These are phyloP conservation scores for Mus spretus DNA, from an alignment of 2,797 vertebrate genomes.

Conservation along the genomic window DNA sequence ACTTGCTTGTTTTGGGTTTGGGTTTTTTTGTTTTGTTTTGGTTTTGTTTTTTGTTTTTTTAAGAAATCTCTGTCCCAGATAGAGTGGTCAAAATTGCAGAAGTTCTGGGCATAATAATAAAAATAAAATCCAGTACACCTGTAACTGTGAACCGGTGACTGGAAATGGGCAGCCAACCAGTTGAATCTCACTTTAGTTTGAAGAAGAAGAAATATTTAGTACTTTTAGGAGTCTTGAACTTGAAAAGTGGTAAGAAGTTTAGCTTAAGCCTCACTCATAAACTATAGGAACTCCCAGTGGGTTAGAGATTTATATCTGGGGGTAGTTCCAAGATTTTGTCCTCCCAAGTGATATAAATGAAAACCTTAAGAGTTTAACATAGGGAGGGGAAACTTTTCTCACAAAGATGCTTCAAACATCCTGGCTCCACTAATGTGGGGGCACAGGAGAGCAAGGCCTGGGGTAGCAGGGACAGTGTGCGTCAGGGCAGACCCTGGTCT, in stretches of 20 bases:
- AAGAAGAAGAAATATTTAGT: neutral
- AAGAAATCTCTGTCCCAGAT: neutral
- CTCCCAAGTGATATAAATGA: conserved; percentile 79
- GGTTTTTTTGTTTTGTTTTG: neutral
- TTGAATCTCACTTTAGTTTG: conserved; percentile 64
- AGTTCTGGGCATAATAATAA: conserved; percentile 28
- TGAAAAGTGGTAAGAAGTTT: conserved; percentile 82
- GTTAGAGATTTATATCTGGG: conserved; percentile 74
- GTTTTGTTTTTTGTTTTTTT: neutral
- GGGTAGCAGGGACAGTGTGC: neutral
- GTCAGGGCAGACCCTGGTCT: neutral
- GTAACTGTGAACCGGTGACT: conserved; percentile 49
- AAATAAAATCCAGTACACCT: conserved; percentile 54
- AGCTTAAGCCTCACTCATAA: conserved; percentile 81
- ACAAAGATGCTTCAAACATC: conserved; percentile 64
- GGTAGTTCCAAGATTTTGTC: conserved; percentile 78
- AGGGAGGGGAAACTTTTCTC: conserved; percentile 70
- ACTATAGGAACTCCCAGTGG: conserved; percentile 79
- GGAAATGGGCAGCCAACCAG: conserved; percentile 53
- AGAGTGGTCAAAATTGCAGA: conserved; percentile 19
- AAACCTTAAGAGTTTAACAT: conserved; percentile 67
- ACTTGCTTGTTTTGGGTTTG: neutral
- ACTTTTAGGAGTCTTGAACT: conserved; percentile 65
- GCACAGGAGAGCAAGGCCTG: conserved; percentile 36
- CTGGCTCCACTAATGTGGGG: conserved; percentile 34